A percentile compares a stretch with the other conserved stretches of the same genome.
phyloP scores from a whole-genome alignment of 2,888 invertebrate species.

The Polydrusus tereticollis region DNA sequence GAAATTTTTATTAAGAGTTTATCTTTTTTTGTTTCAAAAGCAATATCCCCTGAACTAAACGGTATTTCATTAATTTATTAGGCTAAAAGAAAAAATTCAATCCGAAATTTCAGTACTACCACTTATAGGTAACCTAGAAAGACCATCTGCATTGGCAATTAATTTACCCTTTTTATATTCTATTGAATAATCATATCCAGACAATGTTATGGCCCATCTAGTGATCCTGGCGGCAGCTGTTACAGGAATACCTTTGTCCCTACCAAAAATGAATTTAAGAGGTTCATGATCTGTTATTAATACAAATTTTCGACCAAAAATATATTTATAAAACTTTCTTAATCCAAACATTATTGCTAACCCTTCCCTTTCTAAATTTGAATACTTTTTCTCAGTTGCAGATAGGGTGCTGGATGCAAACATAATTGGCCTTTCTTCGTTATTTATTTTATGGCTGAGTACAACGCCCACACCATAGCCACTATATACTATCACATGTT shows the following conservation, averaged over 20 bases:
- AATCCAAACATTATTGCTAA: not conserved
- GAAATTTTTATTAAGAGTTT: conserved; percentile 11
- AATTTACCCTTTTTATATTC: not conserved
- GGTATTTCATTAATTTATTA: conserved; percentile 23
- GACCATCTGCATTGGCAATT: conserved; percentile 1
- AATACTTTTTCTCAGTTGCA: too few species aligned
- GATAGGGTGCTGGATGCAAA: too few species aligned
- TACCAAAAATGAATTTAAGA: too few species aligned
- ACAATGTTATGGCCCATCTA: conserved; percentile 10
- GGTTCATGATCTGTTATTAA: too few species aligned
- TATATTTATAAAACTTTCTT: too few species aligned
- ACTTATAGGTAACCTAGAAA: not conserved
- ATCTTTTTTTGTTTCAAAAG: conserved; percentile 17
- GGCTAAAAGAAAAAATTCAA: conserved; percentile 14
- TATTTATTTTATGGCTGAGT: too few species aligned
- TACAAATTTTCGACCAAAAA: too few species aligned
- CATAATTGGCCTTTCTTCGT: too few species aligned
- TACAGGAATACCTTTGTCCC: conserved; percentile 1
- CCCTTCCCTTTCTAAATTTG: not conserved
- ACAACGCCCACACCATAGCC: not conserved
- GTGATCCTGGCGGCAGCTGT: not conserved
- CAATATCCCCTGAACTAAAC: conserved; percentile 22
- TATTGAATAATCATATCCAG: not conserved
- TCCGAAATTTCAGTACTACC: conserved; percentile 3
- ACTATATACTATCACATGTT: not conserved